Base-by-base conservation (phyloP, 2,888 invertebrate species). In the Anarsia innoxiella region DNA sequence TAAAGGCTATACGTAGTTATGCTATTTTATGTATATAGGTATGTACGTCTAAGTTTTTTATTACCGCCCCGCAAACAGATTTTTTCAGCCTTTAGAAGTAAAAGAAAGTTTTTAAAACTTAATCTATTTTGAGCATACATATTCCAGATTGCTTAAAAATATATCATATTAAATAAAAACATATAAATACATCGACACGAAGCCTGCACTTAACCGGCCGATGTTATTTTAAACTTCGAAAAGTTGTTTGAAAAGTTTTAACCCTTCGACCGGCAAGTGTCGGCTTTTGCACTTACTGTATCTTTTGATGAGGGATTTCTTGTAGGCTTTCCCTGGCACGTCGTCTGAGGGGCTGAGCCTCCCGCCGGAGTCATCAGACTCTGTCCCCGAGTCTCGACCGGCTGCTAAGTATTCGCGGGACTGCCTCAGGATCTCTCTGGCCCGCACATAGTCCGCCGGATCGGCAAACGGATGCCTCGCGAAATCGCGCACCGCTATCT, bases 291-390 rank as follows among this genome's bases (percentile, higher is more conserved):
- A 41, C 96, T 96, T 91, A 96, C 96, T 91, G 87, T 94, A 96
- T 89, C 96, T 88, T 86, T 93, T 93, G 90, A 96, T 95, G 62
- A 96, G 90, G 64, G 91, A 94, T 79, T 96, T 96, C 88, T 96
- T 96, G 88, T 95, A 95, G 32, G 95, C 92, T 56, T 86, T 86
- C 46, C 87, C 87, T 45, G 70, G 66, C 49, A 73, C 66, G 28
- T 83, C 87, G 34, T 88, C 87, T 63, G 88, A 82, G 66, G 90
- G 88, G 76, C 88, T 85, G 78, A 88, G 79, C 66, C 89, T 69
- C 62, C 87, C 90, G 56, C 91, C 92, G 44, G 93, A 93, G 73
- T 94, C 94, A 52, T 94, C 94, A 42, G 93, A 93, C 62, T 93
- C 93, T 31, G 90, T 90, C 31, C 92, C 93, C 53, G 92, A 93